Percentiles rank a stretch among this genome's conserved stretches.
Conservation (phyloP, 2,888 invertebrate genomes). For the Ametastegia equiseti region DNA sequence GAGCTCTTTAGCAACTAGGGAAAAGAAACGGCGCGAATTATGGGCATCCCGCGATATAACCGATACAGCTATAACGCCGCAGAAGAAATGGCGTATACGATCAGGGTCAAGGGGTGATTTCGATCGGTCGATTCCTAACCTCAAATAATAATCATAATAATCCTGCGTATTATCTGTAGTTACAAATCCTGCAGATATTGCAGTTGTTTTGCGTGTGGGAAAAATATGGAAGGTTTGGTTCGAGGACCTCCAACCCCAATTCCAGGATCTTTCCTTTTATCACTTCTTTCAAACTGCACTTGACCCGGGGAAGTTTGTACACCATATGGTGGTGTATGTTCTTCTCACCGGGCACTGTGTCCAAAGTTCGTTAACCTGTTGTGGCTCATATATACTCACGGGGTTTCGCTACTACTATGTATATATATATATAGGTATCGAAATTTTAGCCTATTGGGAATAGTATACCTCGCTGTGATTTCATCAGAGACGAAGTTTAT, state of each 20-base stretch:
- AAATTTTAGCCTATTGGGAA: too few species aligned
- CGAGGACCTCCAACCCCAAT: not conserved
- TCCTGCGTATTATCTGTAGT: too few species aligned
- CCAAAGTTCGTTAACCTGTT: slow-evolving; percentile 14
- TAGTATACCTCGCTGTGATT: too few species aligned
- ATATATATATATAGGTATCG: too few species aligned
- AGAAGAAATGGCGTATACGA: too few species aligned
- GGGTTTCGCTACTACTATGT: too few species aligned
- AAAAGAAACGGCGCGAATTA: slow-evolving; percentile 35
- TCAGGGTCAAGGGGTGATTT: too few species aligned
- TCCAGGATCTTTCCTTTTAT: not conserved
- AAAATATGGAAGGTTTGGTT: not conserved
- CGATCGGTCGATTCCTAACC: not conserved
- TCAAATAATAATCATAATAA: too few species aligned
- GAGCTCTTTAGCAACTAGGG: not conserved
- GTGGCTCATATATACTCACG: too few species aligned
- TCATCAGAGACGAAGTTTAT: too few species aligned
- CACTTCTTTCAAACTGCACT: slow-evolving; percentile 1
- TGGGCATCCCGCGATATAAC: not conserved
- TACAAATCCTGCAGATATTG: too few species aligned
- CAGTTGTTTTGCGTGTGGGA: too few species aligned
- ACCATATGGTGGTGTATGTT: not conserved
- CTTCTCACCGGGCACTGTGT: not conserved
- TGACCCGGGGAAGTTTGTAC: not conserved
- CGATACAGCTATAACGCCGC: not conserved